Conservation (phyloP, 1,140 invertebrate species). For the Ceratitis capitata region DNA sequence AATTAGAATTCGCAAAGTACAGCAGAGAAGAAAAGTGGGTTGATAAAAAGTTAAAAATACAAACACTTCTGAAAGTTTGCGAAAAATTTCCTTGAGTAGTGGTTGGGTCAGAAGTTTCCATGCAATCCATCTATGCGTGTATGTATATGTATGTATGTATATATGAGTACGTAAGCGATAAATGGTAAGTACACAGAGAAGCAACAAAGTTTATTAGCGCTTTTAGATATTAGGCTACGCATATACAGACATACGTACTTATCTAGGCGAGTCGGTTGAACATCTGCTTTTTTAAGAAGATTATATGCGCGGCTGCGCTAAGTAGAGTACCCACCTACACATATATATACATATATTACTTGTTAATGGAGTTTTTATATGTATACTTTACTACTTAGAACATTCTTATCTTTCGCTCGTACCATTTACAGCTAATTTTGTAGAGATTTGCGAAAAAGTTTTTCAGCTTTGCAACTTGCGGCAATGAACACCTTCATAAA, state of each 20-base stretch:
- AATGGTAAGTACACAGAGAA: neutral
- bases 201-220: constrained; percentile 13
- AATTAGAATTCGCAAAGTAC: neutral
- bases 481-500: neutral
- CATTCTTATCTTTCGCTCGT: constrained; percentile 16
- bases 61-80: neutral
- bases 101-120: constrained; percentile 10
- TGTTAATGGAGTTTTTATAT: neutral
- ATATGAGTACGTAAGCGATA: neutral
- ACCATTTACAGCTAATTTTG: constrained; percentile 19
- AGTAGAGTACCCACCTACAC: neutral
- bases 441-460: constrained; percentile 29
- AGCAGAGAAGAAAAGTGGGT: neutral
- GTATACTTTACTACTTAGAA: neutral
- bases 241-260: neutral
- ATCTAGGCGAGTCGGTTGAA: neutral
- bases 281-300: constrained; percentile 8
- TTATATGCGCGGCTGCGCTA: neutral
- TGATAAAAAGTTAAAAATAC: neutral
- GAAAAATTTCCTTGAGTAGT: neutral
- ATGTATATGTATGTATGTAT: neutral
- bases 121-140: neutral
- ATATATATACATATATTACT: neutral
- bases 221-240: neutral
- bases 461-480: neutral